Evolutionary conservation across 2,888 invertebrate species (phyloP), one percentile per base, ranked within the genome.

Genomic region (Piscicola geometra): DNA sequence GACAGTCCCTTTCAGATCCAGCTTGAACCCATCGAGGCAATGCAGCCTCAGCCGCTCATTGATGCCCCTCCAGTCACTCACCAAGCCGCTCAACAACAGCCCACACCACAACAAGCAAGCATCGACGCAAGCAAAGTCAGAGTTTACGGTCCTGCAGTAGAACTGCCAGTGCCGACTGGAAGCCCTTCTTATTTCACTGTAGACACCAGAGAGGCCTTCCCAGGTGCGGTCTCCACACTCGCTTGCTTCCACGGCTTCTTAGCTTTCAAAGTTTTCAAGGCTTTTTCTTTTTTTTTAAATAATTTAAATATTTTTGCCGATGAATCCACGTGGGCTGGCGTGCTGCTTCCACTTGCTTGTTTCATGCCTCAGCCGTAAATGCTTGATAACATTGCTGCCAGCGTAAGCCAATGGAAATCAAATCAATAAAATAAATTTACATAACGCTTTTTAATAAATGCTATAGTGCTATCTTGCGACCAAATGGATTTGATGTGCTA

Each of bases 191-290:
- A 92, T 84, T 93, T 94, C 84, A 91, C 91, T 82, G 90, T 94
- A 68, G 93, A 93, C 84, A 91, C 92, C 78, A 90, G 91, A 71
- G 90, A 91, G 81, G 93, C 93, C 71, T 93, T 93, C 25, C 90
- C 90, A 77, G 93, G 91, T 81, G 47, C 5, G 60, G n/a, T n/a
- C n/a, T 5, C 5, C 9, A 56, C 21, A 5, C 21, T 56, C 5
- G 60, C 60, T 21, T 56, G 15, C n/a, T 3, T 18, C 60, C 60
- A 41, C 41, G n/a, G 60, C 60, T 56, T 5, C 21, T 56, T 15
- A 15, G 50, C 50, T 47, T 47, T 47, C 50, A 47, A 47, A 47
- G n/a, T n/a, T n/a, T n/a, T n/a, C n/a, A n/a, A n/a, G n/a, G n/a
- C n/a, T n/a, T n/a, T n/a, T n/a, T n/a, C n/a, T n/a, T n/a, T n/a